These are phyloP conservation scores for Agrochola macilenta DNA, from an alignment of 2,888 invertebrate genomes.

Conservation along the genomic window DNA sequence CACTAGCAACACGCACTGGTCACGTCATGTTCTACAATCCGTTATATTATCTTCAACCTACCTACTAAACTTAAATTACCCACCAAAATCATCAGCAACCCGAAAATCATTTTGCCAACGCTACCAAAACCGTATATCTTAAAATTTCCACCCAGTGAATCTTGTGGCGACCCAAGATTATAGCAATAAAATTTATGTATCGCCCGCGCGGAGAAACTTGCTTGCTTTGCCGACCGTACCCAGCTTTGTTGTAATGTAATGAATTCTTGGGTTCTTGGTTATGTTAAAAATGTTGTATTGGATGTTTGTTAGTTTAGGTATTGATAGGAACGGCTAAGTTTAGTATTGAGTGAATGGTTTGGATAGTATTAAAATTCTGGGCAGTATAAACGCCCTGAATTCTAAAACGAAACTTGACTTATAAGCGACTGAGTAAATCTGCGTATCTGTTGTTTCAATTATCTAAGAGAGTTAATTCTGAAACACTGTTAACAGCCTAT, in stretches of 20 bases:
- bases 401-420: not conserved
- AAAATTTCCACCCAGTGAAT: slow-evolving; percentile 90
- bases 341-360: slow-evolving; percentile 12
- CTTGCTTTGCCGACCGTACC: slow-evolving; percentile 54
- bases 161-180: slow-evolving; percentile 87
- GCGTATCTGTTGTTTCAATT: no score
- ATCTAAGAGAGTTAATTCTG: no score
- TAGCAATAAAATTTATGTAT: slow-evolving; percentile 90
- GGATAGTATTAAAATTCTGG: slow-evolving; percentile 3
- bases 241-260: slow-evolving; percentile 63
- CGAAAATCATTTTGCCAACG: slow-evolving; percentile 72
- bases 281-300: slow-evolving; percentile 62
- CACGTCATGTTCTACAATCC: not conserved
- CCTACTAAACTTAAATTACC: not conserved
- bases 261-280: slow-evolving; percentile 51
- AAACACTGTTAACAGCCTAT: no score
- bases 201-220: slow-evolving; percentile 76
- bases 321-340: slow-evolving; percentile 27
- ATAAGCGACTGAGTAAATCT: no score
- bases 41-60: not conserved
- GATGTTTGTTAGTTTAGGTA: slow-evolving; percentile 20
- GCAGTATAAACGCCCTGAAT: not conserved
- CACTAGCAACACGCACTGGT: no score
- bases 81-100: not conserved
- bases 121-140: slow-evolving; percentile 87